A percentile compares a stretch with the other conserved stretches of the same genome.
Evolutionary conservation across 2,113 vertebrate genomes (phyloP).

Genomic region (Passer domesticus): DNA sequence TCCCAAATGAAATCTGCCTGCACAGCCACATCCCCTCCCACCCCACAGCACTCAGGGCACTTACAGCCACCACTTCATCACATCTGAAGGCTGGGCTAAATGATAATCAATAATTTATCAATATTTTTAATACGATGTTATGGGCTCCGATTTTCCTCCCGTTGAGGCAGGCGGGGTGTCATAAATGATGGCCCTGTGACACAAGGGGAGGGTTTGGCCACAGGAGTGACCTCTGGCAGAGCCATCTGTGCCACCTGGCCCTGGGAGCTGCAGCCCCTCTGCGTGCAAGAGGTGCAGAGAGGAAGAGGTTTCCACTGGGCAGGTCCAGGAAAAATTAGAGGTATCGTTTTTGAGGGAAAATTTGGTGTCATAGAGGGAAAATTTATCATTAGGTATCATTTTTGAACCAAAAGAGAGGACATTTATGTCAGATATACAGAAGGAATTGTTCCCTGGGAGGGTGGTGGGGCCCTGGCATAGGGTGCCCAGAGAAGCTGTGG

Average conservation of each 20-base stretch:
- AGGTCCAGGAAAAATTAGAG: too few species aligned
- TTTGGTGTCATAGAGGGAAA: too few species aligned
- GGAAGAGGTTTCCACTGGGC: background rate
- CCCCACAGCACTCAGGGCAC: background rate
- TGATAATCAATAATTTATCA: background rate
- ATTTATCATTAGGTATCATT: too few species aligned
- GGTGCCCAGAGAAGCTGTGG: background rate
- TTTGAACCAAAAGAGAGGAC: background rate
- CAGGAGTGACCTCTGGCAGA: background rate
- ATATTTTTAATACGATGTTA: background rate
- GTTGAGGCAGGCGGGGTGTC: rapidly evolving
- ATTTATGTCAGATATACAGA: background rate
- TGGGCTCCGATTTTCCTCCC: background rate
- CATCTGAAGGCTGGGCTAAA: background rate
- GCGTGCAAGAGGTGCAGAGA: background rate
- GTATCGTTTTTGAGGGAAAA: too few species aligned
- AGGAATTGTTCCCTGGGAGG: background rate
- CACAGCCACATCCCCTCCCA: background rate
- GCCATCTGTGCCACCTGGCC: background rate
- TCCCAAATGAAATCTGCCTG: background rate
- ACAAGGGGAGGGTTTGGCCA: rapidly evolving
- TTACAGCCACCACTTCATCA: background rate
- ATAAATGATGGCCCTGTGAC: background rate
- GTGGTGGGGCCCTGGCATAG: background rate
- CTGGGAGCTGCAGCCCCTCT: background rate